Conservation (phyloP, 2,888 invertebrate genomes). For the Gastrophysa polygoni region DNA sequence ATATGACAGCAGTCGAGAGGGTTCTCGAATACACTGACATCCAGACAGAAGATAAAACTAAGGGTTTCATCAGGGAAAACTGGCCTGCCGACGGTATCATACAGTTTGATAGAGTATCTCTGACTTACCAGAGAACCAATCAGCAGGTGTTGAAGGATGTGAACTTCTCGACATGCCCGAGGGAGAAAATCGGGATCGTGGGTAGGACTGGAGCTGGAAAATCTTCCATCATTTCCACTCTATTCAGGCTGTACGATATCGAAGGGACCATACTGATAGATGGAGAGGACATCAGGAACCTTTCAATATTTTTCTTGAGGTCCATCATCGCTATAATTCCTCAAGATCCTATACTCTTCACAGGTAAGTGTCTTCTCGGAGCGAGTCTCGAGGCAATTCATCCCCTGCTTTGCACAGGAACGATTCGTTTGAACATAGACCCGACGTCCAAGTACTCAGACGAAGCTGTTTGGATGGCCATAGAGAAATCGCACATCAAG, state of each 20-base stretch:
- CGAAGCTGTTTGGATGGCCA: constrained; percentile 78
- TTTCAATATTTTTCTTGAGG: constrained; percentile 78
- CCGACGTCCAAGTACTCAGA: constrained; percentile 84
- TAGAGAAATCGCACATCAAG: constrained; percentile 84
- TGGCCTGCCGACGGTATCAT: constrained; percentile 78
- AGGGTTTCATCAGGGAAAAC: constrained; percentile 60
- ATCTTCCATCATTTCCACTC: constrained; percentile 74
- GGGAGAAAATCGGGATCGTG: constrained; percentile 76
- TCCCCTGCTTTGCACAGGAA: no score
- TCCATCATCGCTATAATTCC: constrained; percentile 82
- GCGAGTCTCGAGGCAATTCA: no score
- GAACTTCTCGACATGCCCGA: constrained; percentile 68
- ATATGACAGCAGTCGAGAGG: constrained; percentile 90
- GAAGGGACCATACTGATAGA: constrained; percentile 83
- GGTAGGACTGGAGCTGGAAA: constrained; percentile 86
- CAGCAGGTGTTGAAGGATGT: constrained; percentile 76
- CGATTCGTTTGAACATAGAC: constrained; percentile 86
- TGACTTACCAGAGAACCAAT: constrained; percentile 73
- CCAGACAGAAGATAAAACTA: constrained; percentile 52
- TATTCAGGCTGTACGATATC: constrained; percentile 80
- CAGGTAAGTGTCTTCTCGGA: no score
- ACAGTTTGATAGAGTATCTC: constrained; percentile 69
- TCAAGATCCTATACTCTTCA: constrained; percentile 82
- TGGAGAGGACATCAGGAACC: constrained; percentile 68
- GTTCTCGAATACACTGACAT: constrained; percentile 61